phyloP scores from a whole-genome alignment of 2,113 vertebrate genomes.

The Datnioides undecimradiatus region DNA sequence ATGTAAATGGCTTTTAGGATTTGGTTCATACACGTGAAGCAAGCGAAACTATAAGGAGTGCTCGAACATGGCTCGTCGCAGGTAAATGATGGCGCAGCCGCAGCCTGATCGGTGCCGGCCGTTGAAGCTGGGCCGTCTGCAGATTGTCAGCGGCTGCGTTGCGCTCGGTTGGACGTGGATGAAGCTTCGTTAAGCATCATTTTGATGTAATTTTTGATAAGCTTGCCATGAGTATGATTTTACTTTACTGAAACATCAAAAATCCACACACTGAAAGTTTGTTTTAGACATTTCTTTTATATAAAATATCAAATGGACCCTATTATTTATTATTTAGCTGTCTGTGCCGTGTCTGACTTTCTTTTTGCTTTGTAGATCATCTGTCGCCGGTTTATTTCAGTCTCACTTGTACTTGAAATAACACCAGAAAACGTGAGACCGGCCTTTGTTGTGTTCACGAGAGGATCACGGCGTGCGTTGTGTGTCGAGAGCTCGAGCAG shows the following conservation, averaged over 20 bases:
- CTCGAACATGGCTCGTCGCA: constrained; percentile 40
- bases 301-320: constrained; percentile 54
- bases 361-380: constrained; percentile 57
- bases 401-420: constrained; percentile 56
- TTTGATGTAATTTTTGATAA: constrained; percentile 56
- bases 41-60: constrained; percentile 50
- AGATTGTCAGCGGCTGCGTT: constrained; percentile 14
- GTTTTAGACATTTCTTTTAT: constrained; percentile 67
- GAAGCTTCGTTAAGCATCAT: constrained; percentile 43
- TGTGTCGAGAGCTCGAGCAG: constrained; percentile 19
- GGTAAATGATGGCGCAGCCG: constrained; percentile 39
- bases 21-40: constrained; percentile 75
- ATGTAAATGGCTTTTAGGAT: constrained; percentile 80
- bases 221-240: constrained; percentile 58
- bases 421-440: constrained; percentile 31
- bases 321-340: constrained; percentile 72
- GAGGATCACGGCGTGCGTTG: constrained; percentile 9
- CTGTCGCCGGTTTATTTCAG: constrained; percentile 56
- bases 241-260: constrained; percentile 43
- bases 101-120: constrained; percentile 45
- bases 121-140: constrained; percentile 25
- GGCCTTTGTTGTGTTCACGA: constrained; percentile 38
- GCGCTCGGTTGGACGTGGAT: constrained; percentile 29
- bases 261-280: constrained; percentile 54
- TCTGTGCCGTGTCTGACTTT: constrained; percentile 56